Evolutionary conservation across 2,888 invertebrate genomes (phyloP), one percentile per base, ranked within the genome.

Genomic region (Stomorhina lunata): DNA sequence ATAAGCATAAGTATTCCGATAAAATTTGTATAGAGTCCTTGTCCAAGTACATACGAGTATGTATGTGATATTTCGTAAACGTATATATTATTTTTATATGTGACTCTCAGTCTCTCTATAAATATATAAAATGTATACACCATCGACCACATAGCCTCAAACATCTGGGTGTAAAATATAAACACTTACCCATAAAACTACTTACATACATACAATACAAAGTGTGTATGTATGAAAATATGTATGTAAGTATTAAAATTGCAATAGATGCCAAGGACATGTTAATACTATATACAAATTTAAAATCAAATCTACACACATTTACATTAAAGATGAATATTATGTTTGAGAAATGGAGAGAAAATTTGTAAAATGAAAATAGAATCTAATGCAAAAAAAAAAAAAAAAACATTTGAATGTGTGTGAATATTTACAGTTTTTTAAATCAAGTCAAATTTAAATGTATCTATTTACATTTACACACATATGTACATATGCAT

Each of bases 191-290:
- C 40, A 15, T 15, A n/a, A 12, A 69, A 53, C 43, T 53, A 25
- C 22, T 43, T 29, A 45, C 10, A 27, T 57, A 53, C 32, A 27
- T 32, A 45, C 37, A 43, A n/a, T n/a, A n/a, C n/a, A n/a, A n/a
- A n/a, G n/a, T n/a, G n/a, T n/a, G n/a, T n/a, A n/a, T n/a, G n/a
- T n/a, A n/a, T n/a, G n/a, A n/a, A n/a, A n/a, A n/a, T n/a, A n/a
- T n/a, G n/a, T n/a, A n/a, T n/a, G n/a, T n/a, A n/a, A n/a, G n/a
- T 48, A 69, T 71, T 55, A 55, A 80, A 43, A 69, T 43, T 80
- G 66, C 55, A 80, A 73, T 80, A 81, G 69, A 81, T 81, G 71
- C 76, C 66, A 81, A 81, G 76, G 61, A 68, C 72, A 73, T 59
- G 43, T 37, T 48, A 27, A 29, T 2, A 53, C 37, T 40, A 40